phyloP scores from a whole-genome alignment of 2,888 invertebrate genomes.

The Teinopalpus imperialis region DNA sequence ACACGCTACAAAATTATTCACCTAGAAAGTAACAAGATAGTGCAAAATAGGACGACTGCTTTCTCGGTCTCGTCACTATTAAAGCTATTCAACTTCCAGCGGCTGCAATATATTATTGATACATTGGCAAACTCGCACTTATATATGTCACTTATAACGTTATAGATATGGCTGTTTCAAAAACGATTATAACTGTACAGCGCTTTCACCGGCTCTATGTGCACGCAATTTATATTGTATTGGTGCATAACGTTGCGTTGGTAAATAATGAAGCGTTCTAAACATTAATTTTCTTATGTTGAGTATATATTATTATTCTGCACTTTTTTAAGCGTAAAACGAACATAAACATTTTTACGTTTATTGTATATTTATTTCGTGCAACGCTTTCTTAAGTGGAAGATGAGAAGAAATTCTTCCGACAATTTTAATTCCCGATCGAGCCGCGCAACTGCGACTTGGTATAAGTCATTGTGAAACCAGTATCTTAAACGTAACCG shows the following conservation, averaged over 20 bases:
- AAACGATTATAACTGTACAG: slow-evolving; percentile 36
- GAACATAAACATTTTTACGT: background rate
- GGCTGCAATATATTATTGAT: slow-evolving; percentile 41
- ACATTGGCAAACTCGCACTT: slow-evolving; percentile 9
- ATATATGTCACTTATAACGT: no score
- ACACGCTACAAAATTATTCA: slow-evolving; percentile 51
- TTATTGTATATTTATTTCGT: background rate
- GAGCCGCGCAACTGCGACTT: slow-evolving; percentile 29
- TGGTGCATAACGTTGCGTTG: slow-evolving; percentile 24
- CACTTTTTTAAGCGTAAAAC: no score
- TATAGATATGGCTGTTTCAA: slow-evolving; percentile 29
- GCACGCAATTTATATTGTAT: slow-evolving; percentile 35
- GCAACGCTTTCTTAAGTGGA: background rate
- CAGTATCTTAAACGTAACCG: slow-evolving; percentile 51
- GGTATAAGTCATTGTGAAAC: slow-evolving; percentile 33
- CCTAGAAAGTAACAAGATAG: slow-evolving; percentile 65
- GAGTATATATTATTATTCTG: no score
- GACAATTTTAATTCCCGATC: slow-evolving; percentile 14
- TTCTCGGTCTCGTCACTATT: slow-evolving; percentile 53
- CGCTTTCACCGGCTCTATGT: slow-evolving; percentile 39
- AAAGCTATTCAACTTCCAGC: slow-evolving; percentile 55
- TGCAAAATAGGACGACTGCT: slow-evolving; percentile 56
- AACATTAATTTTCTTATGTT: slow-evolving; percentile 14
- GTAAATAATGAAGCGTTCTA: slow-evolving; percentile 19
- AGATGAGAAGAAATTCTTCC: slow-evolving; percentile 8